These are phyloP conservation scores for Ptiloglossa arizonensis DNA, from an alignment of 1,140 invertebrate species.

Conservation along the genomic window DNA sequence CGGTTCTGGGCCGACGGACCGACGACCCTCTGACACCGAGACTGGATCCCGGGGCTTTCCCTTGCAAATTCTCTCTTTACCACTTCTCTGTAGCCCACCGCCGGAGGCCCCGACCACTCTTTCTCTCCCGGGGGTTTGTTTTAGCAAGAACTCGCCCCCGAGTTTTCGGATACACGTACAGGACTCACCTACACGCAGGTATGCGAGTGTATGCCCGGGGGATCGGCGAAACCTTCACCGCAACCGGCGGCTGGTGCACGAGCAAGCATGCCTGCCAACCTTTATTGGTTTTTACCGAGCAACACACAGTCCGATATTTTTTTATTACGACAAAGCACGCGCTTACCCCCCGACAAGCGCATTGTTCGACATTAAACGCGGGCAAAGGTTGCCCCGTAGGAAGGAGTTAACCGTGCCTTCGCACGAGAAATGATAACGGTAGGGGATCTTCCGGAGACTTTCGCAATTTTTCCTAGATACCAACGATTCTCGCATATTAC, in stretches of 20 bases:
- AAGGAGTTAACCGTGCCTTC: conserved; percentile 66
- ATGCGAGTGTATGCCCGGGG: conserved; percentile 28
- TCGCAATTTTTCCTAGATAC: no score
- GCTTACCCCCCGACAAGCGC: conserved; percentile 59
- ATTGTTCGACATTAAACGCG: conserved; percentile 67
- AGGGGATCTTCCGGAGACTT: conserved; percentile 8
- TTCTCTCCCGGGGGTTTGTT: conserved; percentile 74
- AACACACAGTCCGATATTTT: conserved; percentile 74
- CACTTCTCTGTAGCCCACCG: conserved; percentile 75
- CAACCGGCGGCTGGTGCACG: conserved; percentile 73
- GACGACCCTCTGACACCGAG: conserved; percentile 76
- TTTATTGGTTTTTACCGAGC: conserved; percentile 81
- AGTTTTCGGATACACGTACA: conserved; percentile 55
- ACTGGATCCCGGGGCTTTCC: conserved; percentile 73
- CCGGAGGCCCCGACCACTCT: conserved; percentile 61
- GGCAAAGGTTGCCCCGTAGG: conserved; percentile 52
- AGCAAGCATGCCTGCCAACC: conserved; percentile 75
- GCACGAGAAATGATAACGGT: conserved; percentile 44
- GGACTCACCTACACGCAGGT: conserved; percentile 29
- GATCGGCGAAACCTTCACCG: conserved; percentile 73
- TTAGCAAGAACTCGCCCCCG: conserved; percentile 77
- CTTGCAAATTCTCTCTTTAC: conserved; percentile 81
- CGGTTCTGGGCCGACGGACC: conserved; percentile 66
- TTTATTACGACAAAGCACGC: conserved; percentile 70
- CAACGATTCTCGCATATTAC: no score